Base-by-base conservation (phyloP, 1,140 invertebrate genomes). In the Meloidogyne exigua region DNA sequence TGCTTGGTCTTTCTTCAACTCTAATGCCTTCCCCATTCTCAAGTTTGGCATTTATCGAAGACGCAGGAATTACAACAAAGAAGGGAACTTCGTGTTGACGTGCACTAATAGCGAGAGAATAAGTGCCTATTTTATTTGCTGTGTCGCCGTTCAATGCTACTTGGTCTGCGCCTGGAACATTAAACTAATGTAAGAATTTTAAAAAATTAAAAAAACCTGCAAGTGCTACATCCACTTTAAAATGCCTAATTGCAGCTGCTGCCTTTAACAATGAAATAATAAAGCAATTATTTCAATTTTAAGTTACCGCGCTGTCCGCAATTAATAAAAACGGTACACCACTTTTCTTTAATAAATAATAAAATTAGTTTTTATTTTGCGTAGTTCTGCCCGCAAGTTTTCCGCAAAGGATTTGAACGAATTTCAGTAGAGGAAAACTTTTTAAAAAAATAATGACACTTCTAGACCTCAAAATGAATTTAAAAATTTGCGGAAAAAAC, bases 121-220 rank as follows among this genome's bases (percentile, higher is more conserved):
- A 99, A 23, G 96, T 99, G 79, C 96, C 96, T 88, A 99, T 96
- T 92, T 99, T 99, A 88, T 99, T 99, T 0, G 96, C 96, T 2
- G 96, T 98, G 88, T 99, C 96, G 2, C 96, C 96, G 89, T 99
- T 99, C 1, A 92, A 91, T 18, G 93, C 94, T 32, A 96, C 93
- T 86, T 94, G 90, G 88, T 96, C 94, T 32, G 94, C 94, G 26
- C 94, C 94, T 49, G 93, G 64, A 79, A 77, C 69, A 94, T 10
- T 11, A 25, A 3, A 49, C n/a, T n/a, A n/a, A n/a, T n/a, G n/a
- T n/a, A n/a, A n/a, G n/a, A 57, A 11, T 57, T 57, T 13, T 21
- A 39, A n/a, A 9, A n/a, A 23, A 32, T 72, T 23, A 65, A 12
- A 28, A 72, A 13, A 39, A 72, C 23, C 89, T 7, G 90, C 90